Conservation (phyloP, 2,888 invertebrate genomes). For the Lamproptera curius region DNA sequence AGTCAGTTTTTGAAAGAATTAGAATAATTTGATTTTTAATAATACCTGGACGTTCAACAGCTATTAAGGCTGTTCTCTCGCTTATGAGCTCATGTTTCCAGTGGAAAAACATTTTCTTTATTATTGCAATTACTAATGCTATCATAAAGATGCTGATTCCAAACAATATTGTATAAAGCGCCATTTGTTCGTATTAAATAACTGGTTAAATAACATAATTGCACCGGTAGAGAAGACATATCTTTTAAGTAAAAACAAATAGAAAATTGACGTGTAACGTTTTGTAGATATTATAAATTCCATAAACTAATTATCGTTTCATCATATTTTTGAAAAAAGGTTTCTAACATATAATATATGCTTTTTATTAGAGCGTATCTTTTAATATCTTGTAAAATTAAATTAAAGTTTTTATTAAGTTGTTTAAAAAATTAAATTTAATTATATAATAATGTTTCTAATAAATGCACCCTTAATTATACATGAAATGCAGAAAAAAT, state of each 20-base stretch:
- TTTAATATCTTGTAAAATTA: not conserved
- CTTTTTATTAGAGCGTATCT: too few species aligned
- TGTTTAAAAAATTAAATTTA: not conserved
- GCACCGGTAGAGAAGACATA: not conserved
- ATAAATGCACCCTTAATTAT: not conserved
- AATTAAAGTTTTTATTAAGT: not conserved
- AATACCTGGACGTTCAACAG: slow-evolving; percentile 55
- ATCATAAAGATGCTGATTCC: slow-evolving; percentile 69
- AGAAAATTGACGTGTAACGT: too few species aligned
- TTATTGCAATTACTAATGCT: slow-evolving; percentile 60
- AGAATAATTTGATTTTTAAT: slow-evolving; percentile 5
- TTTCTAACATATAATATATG: too few species aligned
- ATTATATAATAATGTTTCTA: not conserved
- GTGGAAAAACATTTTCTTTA: slow-evolving; percentile 66
- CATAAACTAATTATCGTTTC: too few species aligned
- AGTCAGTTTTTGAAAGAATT: too few species aligned
- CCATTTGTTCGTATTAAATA: slow-evolving; percentile 41
- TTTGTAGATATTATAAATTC: too few species aligned
- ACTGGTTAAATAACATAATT: slow-evolving; percentile 13
- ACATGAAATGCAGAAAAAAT: not conserved
- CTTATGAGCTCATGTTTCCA: slow-evolving; percentile 66
- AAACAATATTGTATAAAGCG: slow-evolving; percentile 65
- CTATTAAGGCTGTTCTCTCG: slow-evolving; percentile 40
- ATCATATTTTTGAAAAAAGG: too few species aligned
- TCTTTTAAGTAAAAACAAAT: too few species aligned